Conservation (phyloP, 2,113 vertebrate genomes). For the Eublepharis macularius region DNA sequence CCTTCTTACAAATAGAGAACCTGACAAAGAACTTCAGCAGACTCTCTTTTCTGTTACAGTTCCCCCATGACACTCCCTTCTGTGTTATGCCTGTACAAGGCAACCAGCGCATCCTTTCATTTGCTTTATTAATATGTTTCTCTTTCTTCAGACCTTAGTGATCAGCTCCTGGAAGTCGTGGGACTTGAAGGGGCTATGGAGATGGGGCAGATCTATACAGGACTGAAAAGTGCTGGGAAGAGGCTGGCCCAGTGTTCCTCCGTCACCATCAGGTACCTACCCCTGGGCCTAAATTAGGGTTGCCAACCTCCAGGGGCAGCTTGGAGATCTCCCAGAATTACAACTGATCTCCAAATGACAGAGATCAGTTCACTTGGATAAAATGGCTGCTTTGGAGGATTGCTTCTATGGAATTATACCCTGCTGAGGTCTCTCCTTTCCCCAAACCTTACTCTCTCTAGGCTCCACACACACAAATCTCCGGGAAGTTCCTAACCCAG, state of each 20-base stretch:
- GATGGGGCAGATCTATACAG: constrained; percentile 98
- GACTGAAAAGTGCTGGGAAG: constrained; percentile 93
- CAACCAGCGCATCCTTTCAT: background rate
- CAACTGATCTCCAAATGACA: too few species aligned
- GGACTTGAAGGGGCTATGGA: constrained; percentile 95
- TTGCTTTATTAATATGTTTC: fast-evolving
- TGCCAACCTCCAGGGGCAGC: too few species aligned
- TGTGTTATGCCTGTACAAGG: background rate
- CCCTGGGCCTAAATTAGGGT: too few species aligned
- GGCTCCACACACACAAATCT: too few species aligned
- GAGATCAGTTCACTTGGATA: too few species aligned
- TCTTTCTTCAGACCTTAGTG: constrained; percentile 84
- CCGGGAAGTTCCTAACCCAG: fast-evolving
- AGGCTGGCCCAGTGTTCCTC: constrained; percentile 90
- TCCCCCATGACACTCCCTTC: background rate
- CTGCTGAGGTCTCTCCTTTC: too few species aligned
- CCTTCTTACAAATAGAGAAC: background rate
- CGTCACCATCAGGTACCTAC: constrained; percentile 88
- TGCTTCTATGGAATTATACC: too few species aligned
- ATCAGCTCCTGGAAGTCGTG: constrained; percentile 93
- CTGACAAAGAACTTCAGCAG: background rate
- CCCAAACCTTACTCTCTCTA: too few species aligned
- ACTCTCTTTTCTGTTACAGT: background rate
- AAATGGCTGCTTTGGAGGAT: too few species aligned
- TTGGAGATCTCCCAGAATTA: too few species aligned